phyloP scores from a whole-genome alignment of 2,888 invertebrate species.

The Frankliniella fusca region DNA sequence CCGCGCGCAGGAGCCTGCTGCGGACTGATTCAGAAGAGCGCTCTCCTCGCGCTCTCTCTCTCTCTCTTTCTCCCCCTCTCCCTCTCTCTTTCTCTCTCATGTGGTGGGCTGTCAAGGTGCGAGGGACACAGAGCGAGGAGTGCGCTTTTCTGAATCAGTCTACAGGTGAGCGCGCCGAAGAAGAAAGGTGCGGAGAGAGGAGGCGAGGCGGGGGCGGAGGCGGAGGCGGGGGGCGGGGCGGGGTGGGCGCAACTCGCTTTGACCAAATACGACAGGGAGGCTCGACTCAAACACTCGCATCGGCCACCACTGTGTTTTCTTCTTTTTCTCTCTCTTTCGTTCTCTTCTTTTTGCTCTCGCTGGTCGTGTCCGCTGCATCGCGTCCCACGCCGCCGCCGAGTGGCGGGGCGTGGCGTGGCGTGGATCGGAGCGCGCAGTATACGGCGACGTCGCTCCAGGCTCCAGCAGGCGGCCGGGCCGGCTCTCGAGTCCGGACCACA shows the following conservation, averaged over 20 bases:
- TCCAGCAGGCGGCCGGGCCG: too few relatives aligned
- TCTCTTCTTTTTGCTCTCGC: not conserved
- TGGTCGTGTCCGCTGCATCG: not conserved
- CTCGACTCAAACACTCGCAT: conserved; percentile 15
- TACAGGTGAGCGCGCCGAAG: not conserved
- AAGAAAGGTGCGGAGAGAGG: not conserved
- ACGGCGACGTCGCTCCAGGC: too few relatives aligned
- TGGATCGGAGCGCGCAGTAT: not conserved
- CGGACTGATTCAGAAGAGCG: too few relatives aligned
- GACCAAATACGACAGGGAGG: conserved; percentile 13
- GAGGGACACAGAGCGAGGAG: not conserved
- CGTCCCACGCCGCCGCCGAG: not conserved
- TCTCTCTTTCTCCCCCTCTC: not conserved
- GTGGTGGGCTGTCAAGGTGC: not conserved
- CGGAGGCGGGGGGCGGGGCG: not conserved
- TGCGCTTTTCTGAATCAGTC: too few relatives aligned
- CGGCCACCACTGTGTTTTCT: not conserved
- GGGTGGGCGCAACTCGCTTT: not conserved
- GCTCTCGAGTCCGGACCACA: too few relatives aligned
- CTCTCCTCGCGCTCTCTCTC: not conserved
- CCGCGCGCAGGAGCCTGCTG: not conserved
- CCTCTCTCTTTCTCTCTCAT: too few relatives aligned
- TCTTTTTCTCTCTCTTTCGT: not conserved
- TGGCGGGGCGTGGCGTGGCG: not conserved
- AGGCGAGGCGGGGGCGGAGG: too few relatives aligned